Evolutionary conservation across 2,797 vertebrate genomes (phyloP).

Genomic region (Podarcis siculus): DNA sequence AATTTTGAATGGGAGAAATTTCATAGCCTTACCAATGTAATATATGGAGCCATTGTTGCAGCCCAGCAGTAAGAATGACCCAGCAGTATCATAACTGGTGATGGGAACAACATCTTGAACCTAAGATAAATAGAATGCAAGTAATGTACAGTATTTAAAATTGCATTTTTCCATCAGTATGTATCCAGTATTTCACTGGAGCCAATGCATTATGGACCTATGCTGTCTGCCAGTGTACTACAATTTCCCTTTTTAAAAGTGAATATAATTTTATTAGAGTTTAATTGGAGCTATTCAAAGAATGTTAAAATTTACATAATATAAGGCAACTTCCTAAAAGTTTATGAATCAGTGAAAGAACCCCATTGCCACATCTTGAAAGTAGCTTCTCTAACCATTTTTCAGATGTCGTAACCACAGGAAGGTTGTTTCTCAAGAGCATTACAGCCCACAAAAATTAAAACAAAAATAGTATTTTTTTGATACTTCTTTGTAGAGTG

Average conservation of each 20-base stretch:
- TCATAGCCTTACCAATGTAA: conserved; percentile 89
- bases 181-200: not conserved
- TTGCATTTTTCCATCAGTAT: not conserved
- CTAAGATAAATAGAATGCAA: conserved; percentile 69
- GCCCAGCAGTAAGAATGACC: conserved; percentile 93
- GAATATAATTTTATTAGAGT: not conserved
- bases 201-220: not conserved
- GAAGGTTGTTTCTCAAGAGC: not conserved
- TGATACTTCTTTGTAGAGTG: not conserved
- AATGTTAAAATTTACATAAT: not conserved
- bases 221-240: not conserved
- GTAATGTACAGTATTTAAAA: not conserved
- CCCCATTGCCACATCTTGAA: not conserved
- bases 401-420: not conserved
- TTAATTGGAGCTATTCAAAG: not conserved
- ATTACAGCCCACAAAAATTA: not conserved
- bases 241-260: not conserved
- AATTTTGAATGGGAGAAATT: not conserved
- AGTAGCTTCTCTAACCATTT: not conserved
- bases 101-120: conserved; percentile 98
- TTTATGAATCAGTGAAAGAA: not conserved
- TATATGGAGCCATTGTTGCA: conserved; percentile 98
- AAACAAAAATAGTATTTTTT: not conserved
- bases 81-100: conserved; percentile 96
- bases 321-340: not conserved